Evolutionary conservation across 1,140 invertebrate genomes (phyloP), one percentile per base, ranked within the genome.

Genomic region (Neuroterus valhalla): DNA sequence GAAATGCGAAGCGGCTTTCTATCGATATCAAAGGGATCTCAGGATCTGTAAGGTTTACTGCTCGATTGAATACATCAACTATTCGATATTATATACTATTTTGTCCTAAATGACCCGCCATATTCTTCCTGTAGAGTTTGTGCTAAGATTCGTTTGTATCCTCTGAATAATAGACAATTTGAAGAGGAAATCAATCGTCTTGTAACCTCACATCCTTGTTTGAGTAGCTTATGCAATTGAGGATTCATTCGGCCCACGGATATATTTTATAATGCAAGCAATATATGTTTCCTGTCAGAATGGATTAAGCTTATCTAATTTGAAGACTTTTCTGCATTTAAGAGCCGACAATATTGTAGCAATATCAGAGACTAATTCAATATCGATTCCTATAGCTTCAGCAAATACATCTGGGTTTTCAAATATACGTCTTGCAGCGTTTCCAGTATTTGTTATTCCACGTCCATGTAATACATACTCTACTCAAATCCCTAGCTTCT

Each of bases 91-190:
- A 2, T 70, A 23, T 15, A 38, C 2, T 42, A 19, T 31, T 42
- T 42, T 70, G 46, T n/a, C 69, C 14, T 15, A 46, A 45, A 42
- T 70, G 69, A n/a, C 6, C 1, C 3, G 38, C 42, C 11, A 62
- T 38, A 71, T 71, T 71, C 62, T 62, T 71, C 14, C 70, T 8
- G 19, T 71, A 71, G 14, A 17, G 44, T 55, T 62, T 71, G 52
- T 66, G 52, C 52, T 38, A 71, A 15, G 70, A 26, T 66, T 71
- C 50, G 19, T 19, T 66, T 21, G 50, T 50, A 71, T 71, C 42
- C 62, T 62, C 52, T 5, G 70, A 21, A 14, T 38, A 71, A 31
- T 62, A 71, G 4, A 52, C 70, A 17, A 70, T 70, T 43, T 52
- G 52, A n/a, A 71, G 17, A 4, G 52, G 70, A 21, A 45, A 71